Percentiles rank a stretch among this genome's conserved stretches.
Evolutionary conservation across 1,140 invertebrate genomes (phyloP).

Genomic region (Drosophila mauritiana): DNA sequence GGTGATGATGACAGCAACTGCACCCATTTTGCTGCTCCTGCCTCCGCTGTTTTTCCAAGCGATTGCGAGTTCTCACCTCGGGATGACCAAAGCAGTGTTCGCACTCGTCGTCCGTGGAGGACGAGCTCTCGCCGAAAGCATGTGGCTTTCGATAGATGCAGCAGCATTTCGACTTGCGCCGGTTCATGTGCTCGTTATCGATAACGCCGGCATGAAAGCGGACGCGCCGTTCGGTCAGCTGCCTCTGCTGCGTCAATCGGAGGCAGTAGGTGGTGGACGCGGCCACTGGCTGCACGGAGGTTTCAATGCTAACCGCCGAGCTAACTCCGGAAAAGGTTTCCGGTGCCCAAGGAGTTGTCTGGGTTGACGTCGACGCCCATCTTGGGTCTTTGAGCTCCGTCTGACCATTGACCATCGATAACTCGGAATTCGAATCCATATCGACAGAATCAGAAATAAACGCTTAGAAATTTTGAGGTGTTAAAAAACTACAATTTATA

Average conservation of each 20-base stretch:
- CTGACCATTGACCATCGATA: neutral
- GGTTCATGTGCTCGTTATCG: slow-evolving; percentile 96
- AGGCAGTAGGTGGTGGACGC: slow-evolving; percentile 23
- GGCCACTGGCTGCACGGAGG: neutral
- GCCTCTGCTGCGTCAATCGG: slow-evolving; percentile 87
- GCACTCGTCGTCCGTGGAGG: slow-evolving; percentile 91
- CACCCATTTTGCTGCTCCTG: neutral
- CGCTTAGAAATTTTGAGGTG: neutral
- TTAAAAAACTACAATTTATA: neutral
- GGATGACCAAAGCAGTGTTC: slow-evolving; percentile 94
- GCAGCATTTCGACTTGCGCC: slow-evolving; percentile 97
- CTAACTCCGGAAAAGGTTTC: slow-evolving; percentile 1
- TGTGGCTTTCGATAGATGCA: slow-evolving; percentile 94
- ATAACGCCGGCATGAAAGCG: slow-evolving; percentile 94
- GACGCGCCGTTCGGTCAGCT: slow-evolving; percentile 86
- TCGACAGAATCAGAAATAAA: neutral
- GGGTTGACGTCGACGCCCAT: neutral
- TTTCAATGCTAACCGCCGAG: neutral
- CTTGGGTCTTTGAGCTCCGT: neutral
- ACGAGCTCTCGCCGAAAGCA: slow-evolving; percentile 92
- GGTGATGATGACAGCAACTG: neutral
- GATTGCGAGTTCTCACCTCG: slow-evolving; percentile 87
- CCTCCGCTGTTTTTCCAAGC: slow-evolving; percentile 32
- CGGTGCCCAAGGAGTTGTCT: neutral
- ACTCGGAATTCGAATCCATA: slow-evolving; percentile 20